A percentile compares a stretch with the other conserved stretches of the same genome.
Evolutionary conservation across 2,113 vertebrate genomes (phyloP).

Genomic region (Oenanthe oenanthe): DNA sequence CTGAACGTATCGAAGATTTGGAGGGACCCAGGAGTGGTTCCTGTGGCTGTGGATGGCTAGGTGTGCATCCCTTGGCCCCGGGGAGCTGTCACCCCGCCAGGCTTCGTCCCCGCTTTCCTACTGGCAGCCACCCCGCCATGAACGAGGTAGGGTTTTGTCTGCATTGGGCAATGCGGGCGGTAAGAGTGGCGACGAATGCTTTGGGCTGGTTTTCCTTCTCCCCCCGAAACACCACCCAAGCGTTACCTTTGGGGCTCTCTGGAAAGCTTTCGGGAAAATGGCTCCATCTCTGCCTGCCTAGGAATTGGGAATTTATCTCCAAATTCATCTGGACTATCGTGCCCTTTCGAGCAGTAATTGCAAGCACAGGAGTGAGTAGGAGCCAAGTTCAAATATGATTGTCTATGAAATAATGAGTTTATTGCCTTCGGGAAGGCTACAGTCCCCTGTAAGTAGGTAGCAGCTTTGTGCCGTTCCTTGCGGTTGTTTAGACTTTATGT

Average conservation of each 20-base stretch:
- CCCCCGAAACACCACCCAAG: neutral
- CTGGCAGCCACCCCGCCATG: neutral
- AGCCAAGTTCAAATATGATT: neutral
- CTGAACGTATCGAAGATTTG: neutral
- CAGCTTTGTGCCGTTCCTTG: neutral
- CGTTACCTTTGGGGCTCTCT: neutral
- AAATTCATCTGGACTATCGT: neutral
- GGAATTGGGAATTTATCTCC: neutral
- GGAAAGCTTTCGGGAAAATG: neutral
- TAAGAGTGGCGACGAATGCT: neutral
- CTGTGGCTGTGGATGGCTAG: neutral
- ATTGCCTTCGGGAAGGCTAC: neutral
- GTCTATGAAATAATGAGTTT: neutral
- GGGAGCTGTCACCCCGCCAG: neutral
- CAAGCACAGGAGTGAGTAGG: neutral
- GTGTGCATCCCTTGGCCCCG: neutral
- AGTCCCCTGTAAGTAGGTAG: neutral
- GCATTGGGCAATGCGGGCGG: neutral
- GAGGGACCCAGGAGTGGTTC: neutral
- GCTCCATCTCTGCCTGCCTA: neutral
- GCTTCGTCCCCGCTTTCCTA: neutral
- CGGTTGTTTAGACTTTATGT: neutral
- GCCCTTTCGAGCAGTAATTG: neutral
- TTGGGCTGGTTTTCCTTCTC: neutral
- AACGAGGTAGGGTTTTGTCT: neutral